Conservation (phyloP, 2,113 vertebrate genomes). For the Climacteris rufus region DNA sequence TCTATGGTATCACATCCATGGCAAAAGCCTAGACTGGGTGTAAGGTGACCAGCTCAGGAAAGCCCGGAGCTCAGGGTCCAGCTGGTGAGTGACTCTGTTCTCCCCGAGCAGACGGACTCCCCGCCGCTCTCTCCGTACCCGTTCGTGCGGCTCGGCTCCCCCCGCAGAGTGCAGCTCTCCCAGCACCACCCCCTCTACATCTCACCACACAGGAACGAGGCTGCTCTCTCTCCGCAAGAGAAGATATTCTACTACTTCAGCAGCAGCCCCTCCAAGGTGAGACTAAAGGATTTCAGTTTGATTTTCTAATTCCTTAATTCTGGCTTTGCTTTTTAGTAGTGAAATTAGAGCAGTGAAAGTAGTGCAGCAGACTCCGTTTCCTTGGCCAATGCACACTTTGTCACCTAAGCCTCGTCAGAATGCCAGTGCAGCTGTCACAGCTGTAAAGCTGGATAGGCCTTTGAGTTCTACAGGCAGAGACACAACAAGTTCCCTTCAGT, state of each 20-base stretch:
- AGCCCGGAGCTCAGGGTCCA: background rate
- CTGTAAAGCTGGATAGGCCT: background rate
- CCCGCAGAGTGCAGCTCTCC: slow-evolving; percentile 87
- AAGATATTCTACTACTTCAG: slow-evolving; percentile 93
- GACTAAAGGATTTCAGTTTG: background rate
- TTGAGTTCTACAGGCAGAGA: fast-evolving
- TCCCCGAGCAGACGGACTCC: slow-evolving; percentile 70
- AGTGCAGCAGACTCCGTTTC: too few species aligned
- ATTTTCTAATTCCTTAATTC: background rate
- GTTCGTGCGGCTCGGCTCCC: slow-evolving; percentile 77
- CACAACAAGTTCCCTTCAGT: background rate
- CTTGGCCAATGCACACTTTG: too few species aligned
- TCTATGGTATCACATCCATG: fast-evolving
- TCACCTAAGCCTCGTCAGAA: fast-evolving
- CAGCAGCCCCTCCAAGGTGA: slow-evolving; percentile 90
- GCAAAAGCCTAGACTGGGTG: background rate
- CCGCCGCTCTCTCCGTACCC: slow-evolving; percentile 89
- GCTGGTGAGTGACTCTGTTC: fast-evolving
- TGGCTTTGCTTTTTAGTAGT: background rate
- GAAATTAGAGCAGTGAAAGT: too few species aligned
- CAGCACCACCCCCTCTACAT: slow-evolving; percentile 89
- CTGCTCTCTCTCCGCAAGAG: slow-evolving; percentile 75
- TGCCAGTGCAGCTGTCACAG: background rate
- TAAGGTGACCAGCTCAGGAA: background rate
- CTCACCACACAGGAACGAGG: slow-evolving; percentile 83